phyloP scores from a whole-genome alignment of 2,888 invertebrate genomes.

The Chironomus riparius region DNA sequence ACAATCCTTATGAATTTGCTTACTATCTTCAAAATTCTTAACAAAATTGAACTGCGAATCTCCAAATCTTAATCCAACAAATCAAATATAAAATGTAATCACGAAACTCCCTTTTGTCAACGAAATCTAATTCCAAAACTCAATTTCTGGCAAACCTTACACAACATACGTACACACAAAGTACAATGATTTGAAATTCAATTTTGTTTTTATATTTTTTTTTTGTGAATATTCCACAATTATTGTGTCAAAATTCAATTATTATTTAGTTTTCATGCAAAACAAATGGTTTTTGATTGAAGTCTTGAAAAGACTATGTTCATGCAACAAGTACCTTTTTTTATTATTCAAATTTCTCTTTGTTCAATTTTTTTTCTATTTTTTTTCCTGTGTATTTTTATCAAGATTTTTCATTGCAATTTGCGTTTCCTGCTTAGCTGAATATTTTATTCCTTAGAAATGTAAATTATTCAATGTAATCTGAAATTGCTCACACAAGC shows the following conservation, averaged over 20 bases:
- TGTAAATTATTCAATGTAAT: neutral
- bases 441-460: neutral
- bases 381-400: neutral
- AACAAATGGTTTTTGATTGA: neutral
- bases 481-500: neutral
- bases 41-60: too few species aligned
- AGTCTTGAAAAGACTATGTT: too few species aligned
- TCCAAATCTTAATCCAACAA: too few species aligned
- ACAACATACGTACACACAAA: neutral
- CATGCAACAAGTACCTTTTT: too few species aligned
- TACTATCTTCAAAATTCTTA: too few species aligned
- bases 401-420: slow-evolving; percentile 1
- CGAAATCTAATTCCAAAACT: too few species aligned
- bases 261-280: neutral
- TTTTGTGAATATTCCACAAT: neutral
- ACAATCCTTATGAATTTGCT: too few species aligned
- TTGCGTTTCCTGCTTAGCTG: neutral
- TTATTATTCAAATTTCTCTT: too few species aligned
- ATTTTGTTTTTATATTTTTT: neutral
- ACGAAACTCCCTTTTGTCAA: too few species aligned
- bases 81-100: too few species aligned
- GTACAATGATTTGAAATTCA: too few species aligned
- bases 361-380: neutral
- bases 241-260: neutral
- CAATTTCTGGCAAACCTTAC: neutral